These are phyloP conservation scores for Platorchestia sp. DNA, from an alignment of 1,140 invertebrate species.

Conservation along the genomic window DNA sequence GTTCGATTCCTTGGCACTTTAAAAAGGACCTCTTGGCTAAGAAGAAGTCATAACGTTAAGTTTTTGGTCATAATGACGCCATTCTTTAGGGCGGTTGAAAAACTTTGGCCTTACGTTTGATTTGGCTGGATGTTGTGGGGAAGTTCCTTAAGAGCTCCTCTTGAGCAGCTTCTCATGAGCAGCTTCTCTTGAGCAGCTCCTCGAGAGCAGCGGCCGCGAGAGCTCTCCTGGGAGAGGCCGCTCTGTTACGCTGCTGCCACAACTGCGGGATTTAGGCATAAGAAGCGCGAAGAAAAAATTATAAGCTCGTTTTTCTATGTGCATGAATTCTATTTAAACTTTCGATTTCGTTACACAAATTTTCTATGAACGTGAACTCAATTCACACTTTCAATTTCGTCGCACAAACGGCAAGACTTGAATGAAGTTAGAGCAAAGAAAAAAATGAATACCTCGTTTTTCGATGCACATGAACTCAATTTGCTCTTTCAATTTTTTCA, in stretches of 20 bases:
- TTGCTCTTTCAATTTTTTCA: no score
- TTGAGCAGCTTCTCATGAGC: background rate
- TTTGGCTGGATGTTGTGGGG: slow-evolving; percentile 12
- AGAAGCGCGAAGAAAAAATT: background rate
- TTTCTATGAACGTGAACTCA: no score
- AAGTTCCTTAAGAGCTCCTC: slow-evolving; percentile 25
- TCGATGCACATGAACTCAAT: no score
- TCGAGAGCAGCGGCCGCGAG: background rate
- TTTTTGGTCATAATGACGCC: background rate
- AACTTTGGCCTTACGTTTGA: slow-evolving; percentile 21
- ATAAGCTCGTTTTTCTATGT: no score
- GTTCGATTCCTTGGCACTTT: background rate
- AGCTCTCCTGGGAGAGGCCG: background rate
- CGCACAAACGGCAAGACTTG: no score
- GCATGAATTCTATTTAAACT: no score
- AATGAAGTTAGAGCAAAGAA: no score
- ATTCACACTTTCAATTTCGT: no score
- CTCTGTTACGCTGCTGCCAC: background rate
- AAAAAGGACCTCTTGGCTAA: slow-evolving; percentile 5
- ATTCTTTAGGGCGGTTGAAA: slow-evolving; percentile 16
- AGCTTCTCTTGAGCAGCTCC: background rate
- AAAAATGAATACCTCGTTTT: no score
- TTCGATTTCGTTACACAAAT: no score
- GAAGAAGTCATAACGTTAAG: slow-evolving; percentile 49
- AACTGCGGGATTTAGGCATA: background rate